Conservation (phyloP, 2,888 invertebrate genomes). For the Sminthurides aquaticus region DNA sequence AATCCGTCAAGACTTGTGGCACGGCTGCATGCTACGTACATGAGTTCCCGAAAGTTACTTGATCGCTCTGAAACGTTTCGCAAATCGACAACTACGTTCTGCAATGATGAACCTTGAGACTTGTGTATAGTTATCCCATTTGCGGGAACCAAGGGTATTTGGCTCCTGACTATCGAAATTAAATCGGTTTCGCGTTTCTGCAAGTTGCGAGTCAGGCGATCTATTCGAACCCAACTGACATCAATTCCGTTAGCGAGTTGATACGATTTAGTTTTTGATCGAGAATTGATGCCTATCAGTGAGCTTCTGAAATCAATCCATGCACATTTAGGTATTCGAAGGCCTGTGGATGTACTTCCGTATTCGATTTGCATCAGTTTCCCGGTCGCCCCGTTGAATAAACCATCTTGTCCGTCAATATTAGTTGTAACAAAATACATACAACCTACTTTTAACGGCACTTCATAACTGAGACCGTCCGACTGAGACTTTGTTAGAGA, state of each 20-base stretch:
- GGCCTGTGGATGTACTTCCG: neutral
- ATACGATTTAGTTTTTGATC: neutral
- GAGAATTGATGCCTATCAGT: constrained; percentile 12
- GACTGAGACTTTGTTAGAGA: neutral
- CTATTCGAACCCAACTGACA: constrained; percentile 8
- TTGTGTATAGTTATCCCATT: constrained; percentile 34
- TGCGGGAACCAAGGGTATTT: constrained; percentile 29
- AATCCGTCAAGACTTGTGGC: constrained; percentile 20
- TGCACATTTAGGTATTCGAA: neutral
- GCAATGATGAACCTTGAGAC: constrained; percentile 24
- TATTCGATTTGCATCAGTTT: constrained; percentile 16
- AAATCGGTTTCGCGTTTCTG: neutral
- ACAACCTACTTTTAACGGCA: constrained; percentile 16
- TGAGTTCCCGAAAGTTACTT: neutral
- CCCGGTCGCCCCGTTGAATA: constrained; percentile 37
- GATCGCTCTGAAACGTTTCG: neutral
- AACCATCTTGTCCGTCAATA: constrained; percentile 29
- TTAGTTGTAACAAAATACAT: constrained; percentile 27
- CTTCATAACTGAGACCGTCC: constrained; percentile 9
- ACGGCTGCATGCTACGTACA: constrained; percentile 34
- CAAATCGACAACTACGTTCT: constrained; percentile 18
- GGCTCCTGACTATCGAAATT: constrained; percentile 13
- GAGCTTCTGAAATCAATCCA: constrained; percentile 26
- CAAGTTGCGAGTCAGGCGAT: neutral
- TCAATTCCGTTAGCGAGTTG: neutral